Base-by-base conservation (phyloP, 2,797 vertebrate genomes). In the Iguana delicatissima region DNA sequence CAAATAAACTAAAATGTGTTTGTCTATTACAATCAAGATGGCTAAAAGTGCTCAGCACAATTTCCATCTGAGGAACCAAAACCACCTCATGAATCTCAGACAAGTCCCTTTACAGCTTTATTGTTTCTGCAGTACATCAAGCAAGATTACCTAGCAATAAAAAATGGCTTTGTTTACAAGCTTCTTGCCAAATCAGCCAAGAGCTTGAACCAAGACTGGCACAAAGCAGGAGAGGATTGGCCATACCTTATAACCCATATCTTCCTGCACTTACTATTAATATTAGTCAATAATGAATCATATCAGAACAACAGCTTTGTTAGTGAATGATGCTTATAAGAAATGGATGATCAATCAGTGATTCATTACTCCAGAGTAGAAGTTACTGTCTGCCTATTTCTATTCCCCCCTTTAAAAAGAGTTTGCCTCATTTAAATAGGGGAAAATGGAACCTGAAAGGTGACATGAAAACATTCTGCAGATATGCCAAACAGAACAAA, bases 1-100 rank as follows among this genome's bases (percentile, higher is more conserved):
- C 59, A 83, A 89, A 92, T 86, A 91, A 76, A 82, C 87, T 74
- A 91, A 91, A 85, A 89, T 79, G 69, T 76, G 72, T 57, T 91
- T 86, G 29, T 14, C 50, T n/a, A 0, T 46, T 29, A 2, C 0
- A 83, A 16, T 13, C 89, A 62, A 42, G 46, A 42, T 0, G 0
- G 72, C 57, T 57, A 57, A 52, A 87, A 22, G 85, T 84, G 67
- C 8, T 22, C 76, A 92, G 50, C 0, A 0, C 80, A 77, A 2
- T 59, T 90, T 84, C 55, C 73, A 89, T n/a, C 76, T 20, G 72
- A 89, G 62, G 35, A 20, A 32, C 8, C 32, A 6, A 46, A 88
- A 80, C 10, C 7, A 85, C 46, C 80, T 83, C 16, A 6, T 38
- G 57, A 0, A 8, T 32, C 84, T 77, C 32, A 84, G 76, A 64